A percentile compares a stretch with the other conserved stretches of the same genome.
phyloP scores from a whole-genome alignment of 1,140 invertebrate genomes.

The Ectropis grisescens region DNA sequence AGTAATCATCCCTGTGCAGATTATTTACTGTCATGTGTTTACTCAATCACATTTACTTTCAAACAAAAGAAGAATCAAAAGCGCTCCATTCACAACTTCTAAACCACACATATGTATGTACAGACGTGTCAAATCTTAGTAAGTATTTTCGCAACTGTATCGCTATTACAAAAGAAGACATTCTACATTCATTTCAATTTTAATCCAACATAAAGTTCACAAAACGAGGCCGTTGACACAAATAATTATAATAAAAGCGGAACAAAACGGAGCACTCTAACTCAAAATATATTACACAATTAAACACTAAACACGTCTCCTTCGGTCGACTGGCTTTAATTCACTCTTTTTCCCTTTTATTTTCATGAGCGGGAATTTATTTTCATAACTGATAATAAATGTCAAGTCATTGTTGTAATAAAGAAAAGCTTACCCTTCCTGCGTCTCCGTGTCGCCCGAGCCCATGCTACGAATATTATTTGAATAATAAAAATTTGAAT shows the following conservation, averaged over 20 bases:
- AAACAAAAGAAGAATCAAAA: too few species aligned
- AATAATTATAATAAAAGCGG: constrained; percentile 33
- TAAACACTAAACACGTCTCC: constrained; percentile 27
- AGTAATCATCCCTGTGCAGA: too few species aligned
- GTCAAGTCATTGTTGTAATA: constrained; percentile 55
- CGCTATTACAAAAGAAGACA: too few species aligned
- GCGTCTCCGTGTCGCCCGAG: constrained; percentile 4
- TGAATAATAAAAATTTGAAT: too few species aligned
- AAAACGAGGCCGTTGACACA: constrained; percentile 18
- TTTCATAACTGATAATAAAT: constrained; percentile 60
- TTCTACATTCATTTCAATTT: too few species aligned
- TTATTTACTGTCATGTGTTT: too few species aligned
- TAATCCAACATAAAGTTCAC: constrained; percentile 12
- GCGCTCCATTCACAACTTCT: too few species aligned
- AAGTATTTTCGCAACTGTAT: too few species aligned
- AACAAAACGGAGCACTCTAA: constrained; percentile 20
- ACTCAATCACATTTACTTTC: too few species aligned
- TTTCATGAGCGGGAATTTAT: constrained; percentile 44
- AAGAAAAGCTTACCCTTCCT: constrained; percentile 28
- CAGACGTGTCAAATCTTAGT: too few species aligned
- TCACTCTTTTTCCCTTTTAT: constrained; percentile 45
- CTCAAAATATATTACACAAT: constrained; percentile 36
- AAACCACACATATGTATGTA: too few species aligned
- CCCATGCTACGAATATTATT: neutral
- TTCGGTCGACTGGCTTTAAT: constrained; percentile 29